Evolutionary conservation across 2,797 vertebrate genomes (phyloP), one percentile per base, ranked within the genome.

Genomic region (Selene dorsalis): DNA sequence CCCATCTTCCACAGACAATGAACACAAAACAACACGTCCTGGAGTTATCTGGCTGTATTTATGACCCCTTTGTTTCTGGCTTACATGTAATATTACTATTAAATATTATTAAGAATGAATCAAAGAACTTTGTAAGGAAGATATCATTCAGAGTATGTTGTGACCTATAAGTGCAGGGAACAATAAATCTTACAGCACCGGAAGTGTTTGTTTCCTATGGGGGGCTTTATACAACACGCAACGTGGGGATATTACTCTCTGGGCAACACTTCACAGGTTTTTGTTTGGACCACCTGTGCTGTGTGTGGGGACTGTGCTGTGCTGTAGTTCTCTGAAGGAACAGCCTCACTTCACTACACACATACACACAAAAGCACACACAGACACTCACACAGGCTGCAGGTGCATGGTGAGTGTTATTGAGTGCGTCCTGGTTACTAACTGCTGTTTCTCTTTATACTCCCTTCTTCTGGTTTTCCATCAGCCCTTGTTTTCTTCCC

Each of bases 401-500:
- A 95, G 95, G 94, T 95, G 94, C 93, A 92, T 86, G 85, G 86
- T 80, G 72, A 92, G 90, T 92, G 90, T 94, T 94, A 93, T 93
- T 93, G 91, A 94, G 91, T 90, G 88, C 76, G 92, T 93, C 92
- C 94, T 93, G 93, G 91, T 89, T 90, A 63, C 90, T 92, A 89
- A 90, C 90, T 89, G 87, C 85, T 88, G 84, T 90, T 93, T 91
- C 92, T 93, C 89, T 91, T 88, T 91, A 81, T 83, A 70, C 77
- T 91, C 83, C 53, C 88, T 79, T 90, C 87, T 91, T 84, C 81
- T 87, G 88, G 84, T 89, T 92, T 94, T 92, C 90, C 93, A 92
- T 92, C 92, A 91, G 89, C 82, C 84, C 91, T 91, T 94, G 91
- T 93, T 94, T 93, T 94, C 93, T 95, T 95, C 93, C 95, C 94